Evolutionary conservation across 1,140 invertebrate species (phyloP), one percentile per base, ranked within the genome.

Genomic region (Macrosteles quadrilineatus): DNA sequence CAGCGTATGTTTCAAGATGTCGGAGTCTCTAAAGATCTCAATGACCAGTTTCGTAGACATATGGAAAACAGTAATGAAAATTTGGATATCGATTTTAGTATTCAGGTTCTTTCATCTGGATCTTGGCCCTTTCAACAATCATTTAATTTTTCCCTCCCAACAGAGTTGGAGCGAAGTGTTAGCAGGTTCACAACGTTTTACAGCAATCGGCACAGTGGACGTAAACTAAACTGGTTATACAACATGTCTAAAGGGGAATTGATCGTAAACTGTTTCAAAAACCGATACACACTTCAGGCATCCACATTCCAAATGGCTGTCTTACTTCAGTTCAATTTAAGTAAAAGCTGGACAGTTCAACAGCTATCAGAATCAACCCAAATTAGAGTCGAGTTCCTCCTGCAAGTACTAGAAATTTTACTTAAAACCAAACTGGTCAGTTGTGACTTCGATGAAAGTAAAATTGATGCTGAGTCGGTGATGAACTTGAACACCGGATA

Each of bases 1-100:
- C 97, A 99, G 81, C 86, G 97, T 73, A 99, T 99, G 97, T 98
- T 99, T 87, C 92, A 94, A 86, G 98, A 99, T 83, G 97, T 98
- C 78, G 96, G 95, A 55, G 90, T 99, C 6, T 98, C 96, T 11
- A 99, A 98, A 84, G 97, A 98, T 80, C 84, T 98, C 62, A 98
- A 98, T 82, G 95, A 98, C 77, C 90, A 94, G 75, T 98, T 97
- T 82, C 87, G 90, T 75, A 86, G 85, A 74, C 88, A 93, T 82
- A 83, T 93, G 76, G 69, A 72, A 2, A 86, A 85, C 75, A 87
- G 85, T 40, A 85, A 89, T 73, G 88, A 91, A 71, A 85, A 88
- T 40, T 83, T 92, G 74, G 90, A 92, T 80, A 91, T 97, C 75
- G 95, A 97, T 83, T 97, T 97, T 81, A 94, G 91, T 81, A 96